A percentile compares a stretch with the other conserved stretches of the same genome.
Evolutionary conservation across 2,888 invertebrate genomes (phyloP).

Genomic region (Watsonalla cultraria): DNA sequence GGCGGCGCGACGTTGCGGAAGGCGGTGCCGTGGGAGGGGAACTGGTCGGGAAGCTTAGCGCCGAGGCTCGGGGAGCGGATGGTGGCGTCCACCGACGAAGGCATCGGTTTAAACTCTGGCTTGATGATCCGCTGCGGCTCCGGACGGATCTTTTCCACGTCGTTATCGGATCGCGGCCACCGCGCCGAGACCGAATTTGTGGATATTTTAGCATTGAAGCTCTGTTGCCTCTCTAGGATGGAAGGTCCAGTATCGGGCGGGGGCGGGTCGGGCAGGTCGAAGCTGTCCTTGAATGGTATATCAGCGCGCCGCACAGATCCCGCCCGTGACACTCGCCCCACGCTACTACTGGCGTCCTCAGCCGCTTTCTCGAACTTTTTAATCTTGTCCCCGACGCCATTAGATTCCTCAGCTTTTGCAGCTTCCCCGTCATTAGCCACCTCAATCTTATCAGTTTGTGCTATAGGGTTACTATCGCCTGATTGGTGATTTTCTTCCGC

Average conservation of each 20-base stretch:
- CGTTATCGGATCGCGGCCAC: conserved; percentile 51
- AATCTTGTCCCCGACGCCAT: conserved; percentile 72
- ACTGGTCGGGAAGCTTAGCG: conserved; percentile 60
- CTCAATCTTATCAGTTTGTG: conserved; percentile 15
- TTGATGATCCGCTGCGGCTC: conserved; percentile 69
- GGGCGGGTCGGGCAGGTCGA: conserved; percentile 30
- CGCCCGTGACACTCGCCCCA: conserved; percentile 50
- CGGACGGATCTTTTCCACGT: conserved; percentile 44
- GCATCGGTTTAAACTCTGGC: conserved; percentile 67
- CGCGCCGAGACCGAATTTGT: conserved; percentile 30
- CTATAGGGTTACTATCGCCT: conserved; percentile 12
- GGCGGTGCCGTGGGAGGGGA: conserved; percentile 69
- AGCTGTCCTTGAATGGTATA: conserved; percentile 56
- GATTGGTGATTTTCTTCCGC: conserved; percentile 15
- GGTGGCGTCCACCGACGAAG: conserved; percentile 59
- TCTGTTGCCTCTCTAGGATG: conserved; percentile 40
- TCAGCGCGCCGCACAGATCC: conserved; percentile 59
- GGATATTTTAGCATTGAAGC: conserved; percentile 30
- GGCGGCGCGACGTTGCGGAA: conserved; percentile 69
- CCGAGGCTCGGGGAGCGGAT: conserved; percentile 69
- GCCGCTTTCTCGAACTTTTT: conserved; percentile 71
- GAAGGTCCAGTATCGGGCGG: conserved; percentile 20
- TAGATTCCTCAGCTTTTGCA: conserved; percentile 44
- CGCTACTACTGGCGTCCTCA: conserved; percentile 50
- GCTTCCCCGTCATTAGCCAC: conserved; percentile 3